A percentile compares a stretch with the other conserved stretches of the same genome.
These are phyloP conservation scores for Zosterops japonicus DNA, from an alignment of 2,113 vertebrate genomes.

Conservation along the genomic window DNA sequence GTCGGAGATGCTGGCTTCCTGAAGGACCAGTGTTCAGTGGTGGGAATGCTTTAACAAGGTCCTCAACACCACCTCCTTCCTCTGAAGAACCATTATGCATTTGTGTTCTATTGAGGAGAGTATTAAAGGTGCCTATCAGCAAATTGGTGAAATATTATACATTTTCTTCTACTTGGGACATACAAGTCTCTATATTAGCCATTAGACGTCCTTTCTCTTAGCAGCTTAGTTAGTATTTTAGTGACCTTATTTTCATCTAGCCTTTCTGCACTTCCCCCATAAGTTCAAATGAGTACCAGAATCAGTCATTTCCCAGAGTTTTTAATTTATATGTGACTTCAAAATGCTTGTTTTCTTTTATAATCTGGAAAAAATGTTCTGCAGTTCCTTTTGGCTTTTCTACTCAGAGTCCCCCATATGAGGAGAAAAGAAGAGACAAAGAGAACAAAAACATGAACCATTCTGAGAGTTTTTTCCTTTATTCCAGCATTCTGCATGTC, in stretches of 20 bases:
- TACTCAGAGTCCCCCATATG: neutral
- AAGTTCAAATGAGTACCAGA: neutral
- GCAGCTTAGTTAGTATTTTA: neutral
- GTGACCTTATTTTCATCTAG: neutral
- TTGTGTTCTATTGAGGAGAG: neutral
- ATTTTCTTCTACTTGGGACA: neutral
- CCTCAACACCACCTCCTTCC: fast-evolving
- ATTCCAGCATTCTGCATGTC: neutral
- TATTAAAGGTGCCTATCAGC: neutral
- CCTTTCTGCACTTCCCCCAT: neutral
- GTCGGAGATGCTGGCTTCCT: neutral
- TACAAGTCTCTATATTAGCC: neutral
- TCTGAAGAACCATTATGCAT: neutral
- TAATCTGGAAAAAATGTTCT: neutral
- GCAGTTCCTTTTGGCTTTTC: neutral
- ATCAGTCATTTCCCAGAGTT: neutral
- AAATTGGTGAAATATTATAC: neutral
- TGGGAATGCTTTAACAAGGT: neutral
- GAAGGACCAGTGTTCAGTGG: neutral
- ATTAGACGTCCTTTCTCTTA: neutral
- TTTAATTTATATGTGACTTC: neutral
- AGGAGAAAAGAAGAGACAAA: neutral
- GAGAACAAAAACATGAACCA: neutral
- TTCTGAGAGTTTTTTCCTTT: neutral
- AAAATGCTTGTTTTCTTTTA: neutral